Evolutionary conservation across 2,888 invertebrate species (phyloP).

Genomic region (Drosophila mettleri): DNA sequence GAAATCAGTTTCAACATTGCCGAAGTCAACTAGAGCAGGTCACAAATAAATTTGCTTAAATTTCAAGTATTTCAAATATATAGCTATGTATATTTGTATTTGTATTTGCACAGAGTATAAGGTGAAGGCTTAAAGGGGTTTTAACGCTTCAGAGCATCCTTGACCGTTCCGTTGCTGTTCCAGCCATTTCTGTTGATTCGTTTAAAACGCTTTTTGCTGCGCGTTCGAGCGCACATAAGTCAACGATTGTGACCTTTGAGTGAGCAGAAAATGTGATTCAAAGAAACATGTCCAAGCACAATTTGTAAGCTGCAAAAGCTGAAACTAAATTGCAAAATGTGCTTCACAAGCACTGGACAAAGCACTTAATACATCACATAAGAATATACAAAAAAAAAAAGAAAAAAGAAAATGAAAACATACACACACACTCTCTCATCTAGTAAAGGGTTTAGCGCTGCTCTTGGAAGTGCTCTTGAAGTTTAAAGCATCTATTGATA

Average conservation of each 20-base stretch:
- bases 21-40: too few species aligned
- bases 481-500: not conserved
- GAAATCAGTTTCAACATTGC: not conserved
- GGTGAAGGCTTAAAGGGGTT: constrained; percentile 36
- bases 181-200: constrained; percentile 15
- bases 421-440: too few species aligned
- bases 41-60: constrained; percentile 3
- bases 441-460: not conserved
- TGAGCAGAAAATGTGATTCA: constrained; percentile 24
- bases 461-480: not conserved
- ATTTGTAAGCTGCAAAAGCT: constrained; percentile 44
- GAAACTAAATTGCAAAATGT: constrained; percentile 28
- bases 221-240: constrained; percentile 66
- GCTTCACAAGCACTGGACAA: constrained; percentile 24
- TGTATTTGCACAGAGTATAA: not conserved
- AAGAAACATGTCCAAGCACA: constrained; percentile 8
- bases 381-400: not conserved
- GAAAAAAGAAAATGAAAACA: too few species aligned
- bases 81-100: not conserved
- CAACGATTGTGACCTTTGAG: constrained; percentile 63
- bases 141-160: constrained; percentile 36
- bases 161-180: constrained; percentile 23
- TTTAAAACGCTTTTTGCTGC: constrained; percentile 50
- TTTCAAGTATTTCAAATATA: constrained; percentile 1
- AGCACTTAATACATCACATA: constrained; percentile 4